Evolutionary conservation across 2,797 vertebrate genomes (phyloP), one percentile per base, ranked within the genome.

Genomic region (Semaprochilodus insignis): DNA sequence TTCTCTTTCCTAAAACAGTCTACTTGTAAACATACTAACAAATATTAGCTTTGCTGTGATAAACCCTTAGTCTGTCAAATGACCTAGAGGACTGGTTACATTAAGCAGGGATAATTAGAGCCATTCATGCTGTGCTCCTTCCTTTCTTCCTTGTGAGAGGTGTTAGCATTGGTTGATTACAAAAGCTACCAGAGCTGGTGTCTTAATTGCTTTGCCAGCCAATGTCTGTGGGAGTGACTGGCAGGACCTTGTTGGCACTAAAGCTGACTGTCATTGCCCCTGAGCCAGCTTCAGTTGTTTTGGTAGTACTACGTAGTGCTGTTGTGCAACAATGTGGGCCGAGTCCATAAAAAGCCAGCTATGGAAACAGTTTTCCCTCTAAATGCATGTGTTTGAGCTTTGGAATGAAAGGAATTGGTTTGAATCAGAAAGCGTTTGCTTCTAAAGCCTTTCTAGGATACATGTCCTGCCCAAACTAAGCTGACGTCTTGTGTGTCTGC

Each of bases 401-500:
- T 21, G n/a, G 16, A 67, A 48, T 83, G 54, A 78, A 86, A 78
- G 69, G 74, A 65, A 80, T 44, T 75, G 78, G 34, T 78, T 76
- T 76, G 54, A 80, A 70, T 84, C 81, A 75, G 69, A 63, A 77
- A 77, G 74, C 6, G 78, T 82, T 81, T 80, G 31, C 65, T 70
- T 69, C 66, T 67, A 69, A 59, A 65, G 74, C 31, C n/a, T n/a
- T 70, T 21, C 15, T 23, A 36, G 70, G 72, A 74, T 80, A 60
- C 63, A 48, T 74, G 76, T 67, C 66, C 57, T 34, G 44, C 27
- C 23, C 14, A 57, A 52, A 71, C 51, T 40, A 77, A 82, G 44
- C n/a, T 4, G 27, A 48, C 36, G 67, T 60, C 80, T 81, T 86
- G 76, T 83, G 83, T 85, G 79, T 82, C 52, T 19, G 81, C 76